A percentile compares a stretch with the other conserved stretches of the same genome.
These are phyloP conservation scores for Condylostylus longicornis DNA, from an alignment of 1,140 invertebrate species.

Conservation along the genomic window DNA sequence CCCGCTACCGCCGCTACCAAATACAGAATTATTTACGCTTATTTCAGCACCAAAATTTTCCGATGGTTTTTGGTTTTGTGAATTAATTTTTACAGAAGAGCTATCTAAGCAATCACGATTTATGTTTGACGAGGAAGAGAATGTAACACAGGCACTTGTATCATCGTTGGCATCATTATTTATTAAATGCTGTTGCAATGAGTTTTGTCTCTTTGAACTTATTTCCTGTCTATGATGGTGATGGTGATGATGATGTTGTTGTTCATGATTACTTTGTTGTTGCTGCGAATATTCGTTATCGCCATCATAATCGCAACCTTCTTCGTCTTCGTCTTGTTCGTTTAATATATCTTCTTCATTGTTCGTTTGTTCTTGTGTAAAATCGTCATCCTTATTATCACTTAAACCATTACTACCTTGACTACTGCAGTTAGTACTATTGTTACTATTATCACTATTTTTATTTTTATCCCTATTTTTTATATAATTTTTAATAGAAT, in stretches of 20 bases:
- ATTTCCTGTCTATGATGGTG: neutral
- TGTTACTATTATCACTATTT: constrained; percentile 9
- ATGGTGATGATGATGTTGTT: no score
- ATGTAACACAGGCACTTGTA: constrained; percentile 3
- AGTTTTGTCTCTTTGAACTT: neutral
- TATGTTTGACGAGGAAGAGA: constrained; percentile 2
- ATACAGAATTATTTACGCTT: no score
- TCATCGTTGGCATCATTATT: neutral
- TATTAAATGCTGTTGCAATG: neutral
- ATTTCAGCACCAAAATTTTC: no score
- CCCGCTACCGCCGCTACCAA: neutral
- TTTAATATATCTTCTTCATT: constrained; percentile 9
- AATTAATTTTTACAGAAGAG: neutral
- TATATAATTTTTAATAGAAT: constrained; percentile 14
- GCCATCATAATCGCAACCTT: neutral
- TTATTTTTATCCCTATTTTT: constrained; percentile 15
- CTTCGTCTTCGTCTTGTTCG: neutral
- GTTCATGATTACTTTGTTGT: no score
- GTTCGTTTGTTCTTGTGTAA: constrained; percentile 20
- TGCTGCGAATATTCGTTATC: constrained; percentile 9
- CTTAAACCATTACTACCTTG: constrained; percentile 12
- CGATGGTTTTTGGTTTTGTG: no score
- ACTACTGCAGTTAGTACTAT: constrained; percentile 15
- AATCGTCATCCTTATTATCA: neutral
- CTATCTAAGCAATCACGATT: neutral